Evolutionary conservation across 2,888 invertebrate species (phyloP).

Genomic region (Tinea pellionella): DNA sequence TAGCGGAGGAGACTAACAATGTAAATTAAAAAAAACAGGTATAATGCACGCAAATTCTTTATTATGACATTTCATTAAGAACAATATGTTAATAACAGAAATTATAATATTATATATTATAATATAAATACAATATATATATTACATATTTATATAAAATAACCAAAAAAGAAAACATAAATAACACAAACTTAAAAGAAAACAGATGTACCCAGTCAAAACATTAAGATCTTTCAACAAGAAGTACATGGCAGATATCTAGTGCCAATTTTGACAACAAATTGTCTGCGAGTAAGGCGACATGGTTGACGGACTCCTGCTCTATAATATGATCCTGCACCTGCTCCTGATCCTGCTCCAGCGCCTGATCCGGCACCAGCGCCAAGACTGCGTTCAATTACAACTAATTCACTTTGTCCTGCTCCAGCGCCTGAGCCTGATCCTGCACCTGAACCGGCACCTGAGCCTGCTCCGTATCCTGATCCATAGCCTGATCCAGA

Average conservation of each 20-base stretch:
- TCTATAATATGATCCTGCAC: neutral
- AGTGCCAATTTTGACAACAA: constrained; percentile 36
- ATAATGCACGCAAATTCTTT: too few relatives aligned
- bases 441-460: neutral
- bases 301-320: constrained; percentile 15
- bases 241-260: constrained; percentile 33
- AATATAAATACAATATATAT: too few relatives aligned
- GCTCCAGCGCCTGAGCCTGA: neutral
- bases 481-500: constrained; percentile 15
- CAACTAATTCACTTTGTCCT: constrained; percentile 16
- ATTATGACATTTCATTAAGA: too few relatives aligned
- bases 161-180: too few relatives aligned
- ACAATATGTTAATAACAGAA: too few relatives aligned
- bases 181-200: too few relatives aligned
- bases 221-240: constrained; percentile 27
- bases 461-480: constrained; percentile 12
- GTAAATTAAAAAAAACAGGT: too few relatives aligned
- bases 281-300: constrained; percentile 22
- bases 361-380: constrained; percentile 4
- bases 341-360: constrained; percentile 12
- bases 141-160: too few relatives aligned
- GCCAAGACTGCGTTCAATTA: neutral
- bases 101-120: too few relatives aligned
- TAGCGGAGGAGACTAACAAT: too few relatives aligned
- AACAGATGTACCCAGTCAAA: too few relatives aligned